Base-by-base conservation (phyloP, 2,888 invertebrate genomes). In the Entomobrya proxima region DNA sequence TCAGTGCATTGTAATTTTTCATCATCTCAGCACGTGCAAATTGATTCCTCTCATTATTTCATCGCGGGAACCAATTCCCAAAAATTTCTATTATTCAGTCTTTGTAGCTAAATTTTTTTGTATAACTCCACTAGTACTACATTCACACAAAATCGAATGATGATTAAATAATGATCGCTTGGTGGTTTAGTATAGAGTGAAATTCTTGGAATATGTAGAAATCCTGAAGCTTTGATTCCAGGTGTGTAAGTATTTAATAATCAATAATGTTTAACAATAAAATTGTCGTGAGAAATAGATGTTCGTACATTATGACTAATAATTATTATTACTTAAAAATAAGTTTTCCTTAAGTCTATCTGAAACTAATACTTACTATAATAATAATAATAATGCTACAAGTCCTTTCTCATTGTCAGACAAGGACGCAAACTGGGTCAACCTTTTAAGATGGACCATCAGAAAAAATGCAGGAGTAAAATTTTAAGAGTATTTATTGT, bases 11-110 rank as follows among this genome's bases (percentile, higher is more conserved):
- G 85, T 87, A 79, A 78, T 86, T 85, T 86, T 85, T 88, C 88
- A 88, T 89, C 89, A 89, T 89, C 89, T 89, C 89, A 89, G 88
- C 88, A 89, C 88, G 88, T 89, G 88, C 87, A 88, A 87, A 89
- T 88, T 89, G 87, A 89, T 89, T 89, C 89, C 89, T 89, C 88
- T 86, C 79, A 74, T 85, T 85, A 44, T 78, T 85, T 85, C 85
- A 79, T 64, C 85, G 85, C 76, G 76, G 52, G 76, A 75, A 86
- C 72, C 77, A 75, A 81, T 81, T 67, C 76, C 81, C 86, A 69
- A 86, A 77, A 86, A 78, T 82, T 86, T 86, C 86, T 82, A 86
- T 82, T 76, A 86, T 81, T 86, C 77, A 86, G 85, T 85, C 85
- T 85, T 80, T 80, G 80, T 85, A 85, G 85, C 85, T 85, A 85